Conservation (phyloP, 2,888 invertebrate species). For the Ectemnius lituratus region DNA sequence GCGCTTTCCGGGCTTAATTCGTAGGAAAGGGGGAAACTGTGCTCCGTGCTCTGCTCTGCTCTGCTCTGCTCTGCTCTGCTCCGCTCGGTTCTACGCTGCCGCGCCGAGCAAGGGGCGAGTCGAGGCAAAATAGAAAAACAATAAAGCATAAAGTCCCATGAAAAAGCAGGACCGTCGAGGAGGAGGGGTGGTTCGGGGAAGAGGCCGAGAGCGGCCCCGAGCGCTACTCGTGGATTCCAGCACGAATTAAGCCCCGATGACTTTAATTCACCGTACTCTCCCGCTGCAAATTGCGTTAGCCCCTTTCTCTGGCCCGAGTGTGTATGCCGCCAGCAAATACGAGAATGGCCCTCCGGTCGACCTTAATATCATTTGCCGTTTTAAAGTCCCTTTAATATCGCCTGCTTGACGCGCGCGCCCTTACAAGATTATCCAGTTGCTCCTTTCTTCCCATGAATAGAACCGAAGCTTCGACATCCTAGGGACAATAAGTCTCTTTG, state of each 20-base stretch:
- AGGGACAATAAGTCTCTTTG: too few relatives aligned
- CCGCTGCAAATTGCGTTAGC: conserved; percentile 4
- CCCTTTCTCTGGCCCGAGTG: not conserved
- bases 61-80: not conserved
- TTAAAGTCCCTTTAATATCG: conserved; percentile 6
- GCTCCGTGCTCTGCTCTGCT: not conserved
- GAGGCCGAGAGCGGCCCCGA: not conserved
- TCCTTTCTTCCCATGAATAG: too few relatives aligned
- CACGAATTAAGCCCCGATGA: conserved; percentile 3
- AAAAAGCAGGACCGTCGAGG: not conserved
- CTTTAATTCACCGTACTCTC: conserved; percentile 2
- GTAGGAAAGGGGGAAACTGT: conserved; percentile 13
- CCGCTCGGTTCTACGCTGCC: not conserved
- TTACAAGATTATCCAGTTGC: too few relatives aligned
- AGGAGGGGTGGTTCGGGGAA: not conserved
- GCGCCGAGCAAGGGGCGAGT: conserved; percentile 25
- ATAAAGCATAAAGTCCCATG: conserved; percentile 21
- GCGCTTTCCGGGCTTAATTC: conserved; percentile 29
- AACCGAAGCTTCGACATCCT: too few relatives aligned
- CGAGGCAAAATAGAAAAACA: conserved; percentile 33
- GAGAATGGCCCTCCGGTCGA: not conserved
- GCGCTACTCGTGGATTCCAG: not conserved
- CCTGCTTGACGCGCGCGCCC: not conserved
- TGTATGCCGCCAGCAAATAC: conserved; percentile 1
- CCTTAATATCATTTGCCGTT: not conserved